Conservation (phyloP, 2,797 vertebrate species). For the Gambusia yucatana region DNA sequence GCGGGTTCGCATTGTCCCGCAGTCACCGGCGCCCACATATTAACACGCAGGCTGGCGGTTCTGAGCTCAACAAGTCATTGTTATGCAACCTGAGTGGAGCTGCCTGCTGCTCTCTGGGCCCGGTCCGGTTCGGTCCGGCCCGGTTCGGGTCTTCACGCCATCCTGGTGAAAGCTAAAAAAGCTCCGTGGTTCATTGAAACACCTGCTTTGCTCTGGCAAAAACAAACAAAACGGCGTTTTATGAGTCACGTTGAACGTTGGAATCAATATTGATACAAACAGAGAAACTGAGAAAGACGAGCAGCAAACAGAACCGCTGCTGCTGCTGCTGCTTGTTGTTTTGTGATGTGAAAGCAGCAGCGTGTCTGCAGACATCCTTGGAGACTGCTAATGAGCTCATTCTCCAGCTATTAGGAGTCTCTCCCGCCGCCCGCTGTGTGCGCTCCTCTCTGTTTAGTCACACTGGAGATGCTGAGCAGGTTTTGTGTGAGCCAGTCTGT, state of each 20-base stretch:
- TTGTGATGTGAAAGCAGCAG: too few relatives aligned
- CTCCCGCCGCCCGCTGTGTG: conserved; percentile 32
- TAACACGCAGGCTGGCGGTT: conserved; percentile 76
- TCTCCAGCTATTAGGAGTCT: conserved; percentile 9
- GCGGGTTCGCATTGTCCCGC: conserved; percentile 74
- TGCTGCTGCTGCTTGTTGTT: too few relatives aligned
- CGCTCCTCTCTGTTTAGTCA: conserved; percentile 59
- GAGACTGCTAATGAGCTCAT: not conserved
- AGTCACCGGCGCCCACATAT: conserved; percentile 80
- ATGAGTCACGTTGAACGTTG: conserved; percentile 40
- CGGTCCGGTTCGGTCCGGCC: conserved; percentile 12
- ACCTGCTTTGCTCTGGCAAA: conserved; percentile 30
- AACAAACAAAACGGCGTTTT: conserved; percentile 25
- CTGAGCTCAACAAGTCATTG: conserved; percentile 73
- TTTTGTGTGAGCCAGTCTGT: conserved; percentile 55
- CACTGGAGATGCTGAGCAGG: conserved; percentile 63
- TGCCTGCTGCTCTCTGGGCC: conserved; percentile 66
- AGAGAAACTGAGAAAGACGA: conserved; percentile 29
- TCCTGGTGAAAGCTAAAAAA: conserved; percentile 11
- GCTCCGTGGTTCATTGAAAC: conserved; percentile 42
- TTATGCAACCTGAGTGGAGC: conserved; percentile 77
- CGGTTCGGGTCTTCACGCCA: conserved; percentile 39
- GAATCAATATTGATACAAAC: conserved; percentile 42
- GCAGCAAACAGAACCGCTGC: conserved; percentile 15
- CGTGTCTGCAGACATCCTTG: conserved; percentile 1